Evolutionary conservation across 2,113 vertebrate species (phyloP).

Genomic region (Oenanthe melanoleuca): DNA sequence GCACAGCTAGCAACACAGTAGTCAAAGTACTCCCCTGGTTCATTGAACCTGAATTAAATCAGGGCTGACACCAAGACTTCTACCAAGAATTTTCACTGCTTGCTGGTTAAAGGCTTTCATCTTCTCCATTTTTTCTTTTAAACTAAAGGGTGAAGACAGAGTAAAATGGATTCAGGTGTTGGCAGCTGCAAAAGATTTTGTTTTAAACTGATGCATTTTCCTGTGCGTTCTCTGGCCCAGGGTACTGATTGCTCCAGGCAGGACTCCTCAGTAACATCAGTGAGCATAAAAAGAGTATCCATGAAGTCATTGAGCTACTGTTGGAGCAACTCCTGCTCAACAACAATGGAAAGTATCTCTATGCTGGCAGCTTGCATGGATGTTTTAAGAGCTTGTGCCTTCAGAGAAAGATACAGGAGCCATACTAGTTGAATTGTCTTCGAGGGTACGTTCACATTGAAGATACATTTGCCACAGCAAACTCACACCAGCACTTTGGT

Average conservation of each 20-base stretch:
- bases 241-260: not conserved
- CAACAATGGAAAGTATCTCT: not conserved
- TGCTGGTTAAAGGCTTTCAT: not conserved
- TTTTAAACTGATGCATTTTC: not conserved
- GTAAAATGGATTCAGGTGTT: not conserved
- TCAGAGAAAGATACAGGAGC: not conserved
- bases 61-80: not conserved
- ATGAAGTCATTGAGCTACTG: not conserved
- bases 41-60: not conserved
- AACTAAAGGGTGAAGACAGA: not conserved
- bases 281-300: not conserved
- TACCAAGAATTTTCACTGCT: not conserved
- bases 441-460: not conserved
- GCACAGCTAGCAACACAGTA: not conserved
- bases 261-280: not conserved
- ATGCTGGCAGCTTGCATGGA: not conserved
- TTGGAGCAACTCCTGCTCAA: not conserved
- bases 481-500: not conserved
- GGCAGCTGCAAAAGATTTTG: not conserved
- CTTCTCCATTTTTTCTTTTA: not conserved
- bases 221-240: not conserved
- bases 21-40: not conserved
- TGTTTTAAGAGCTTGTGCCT: not conserved
- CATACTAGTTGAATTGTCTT: not conserved
- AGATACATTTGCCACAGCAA: not conserved